Evolutionary conservation across 2,797 vertebrate species (phyloP).

Genomic region (Syngnathus rostellatus): DNA sequence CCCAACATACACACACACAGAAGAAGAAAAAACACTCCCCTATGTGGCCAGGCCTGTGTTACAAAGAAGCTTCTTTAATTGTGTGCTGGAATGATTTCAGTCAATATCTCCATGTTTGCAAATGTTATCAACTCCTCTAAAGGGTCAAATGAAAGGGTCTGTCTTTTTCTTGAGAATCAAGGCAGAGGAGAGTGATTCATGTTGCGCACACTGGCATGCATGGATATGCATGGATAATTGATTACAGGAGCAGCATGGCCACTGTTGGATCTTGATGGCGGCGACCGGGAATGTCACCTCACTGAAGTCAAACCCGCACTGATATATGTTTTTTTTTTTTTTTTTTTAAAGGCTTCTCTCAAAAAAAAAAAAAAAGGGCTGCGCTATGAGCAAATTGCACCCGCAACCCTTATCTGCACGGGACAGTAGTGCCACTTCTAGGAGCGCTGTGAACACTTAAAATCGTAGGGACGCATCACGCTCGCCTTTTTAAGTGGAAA

Average conservation of each 20-base stretch:
- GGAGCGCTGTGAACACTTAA: conserved; percentile 67
- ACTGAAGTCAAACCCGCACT: conserved; percentile 72
- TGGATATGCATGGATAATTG: conserved; percentile 76
- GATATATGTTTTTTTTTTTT: conserved; percentile 16
- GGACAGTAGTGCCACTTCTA: conserved; percentile 69
- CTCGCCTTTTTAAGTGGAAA: conserved; percentile 66
- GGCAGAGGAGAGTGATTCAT: conserved; percentile 65
- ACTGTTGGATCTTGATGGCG: conserved; percentile 72
- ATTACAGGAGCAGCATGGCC: conserved; percentile 72
- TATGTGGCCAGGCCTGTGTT: conserved; percentile 26
- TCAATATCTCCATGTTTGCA: conserved; percentile 56
- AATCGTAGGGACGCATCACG: conserved; percentile 65
- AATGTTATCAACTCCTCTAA: conserved; percentile 61
- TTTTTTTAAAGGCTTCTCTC: conserved; percentile 56
- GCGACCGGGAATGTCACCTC: conserved; percentile 76
- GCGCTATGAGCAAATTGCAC: conserved; percentile 66
- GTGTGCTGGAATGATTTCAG: conserved; percentile 54
- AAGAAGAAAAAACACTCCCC: conserved; percentile 32
- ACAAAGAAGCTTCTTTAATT: conserved; percentile 32
- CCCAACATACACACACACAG: background rate
- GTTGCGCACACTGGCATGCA: conserved; percentile 65
- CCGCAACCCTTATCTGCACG: conserved; percentile 69
- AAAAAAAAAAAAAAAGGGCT: conserved; percentile 62
- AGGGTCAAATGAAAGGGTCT: conserved; percentile 63
- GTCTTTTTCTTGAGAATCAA: conserved; percentile 55